A percentile compares a stretch with the other conserved stretches of the same genome.
These are phyloP conservation scores for Rhinolophus sinicus DNA, from an alignment of 2,113 vertebrate genomes.

Conservation along the genomic window DNA sequence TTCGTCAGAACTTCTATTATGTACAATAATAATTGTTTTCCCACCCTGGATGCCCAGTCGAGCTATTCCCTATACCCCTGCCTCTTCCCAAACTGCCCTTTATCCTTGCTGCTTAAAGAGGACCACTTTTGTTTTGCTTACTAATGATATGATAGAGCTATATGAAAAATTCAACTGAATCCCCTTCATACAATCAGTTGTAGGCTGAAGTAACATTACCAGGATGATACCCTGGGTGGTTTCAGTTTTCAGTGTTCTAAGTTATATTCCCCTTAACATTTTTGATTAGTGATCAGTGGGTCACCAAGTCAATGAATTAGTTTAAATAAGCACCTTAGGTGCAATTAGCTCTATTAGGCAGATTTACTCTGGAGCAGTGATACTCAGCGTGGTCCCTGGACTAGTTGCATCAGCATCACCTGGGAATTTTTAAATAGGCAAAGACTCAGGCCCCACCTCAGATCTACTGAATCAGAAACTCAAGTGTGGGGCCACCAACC, in stretches of 20 bases:
- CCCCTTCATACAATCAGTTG: conserved; percentile 22
- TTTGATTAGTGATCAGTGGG: conserved; percentile 36
- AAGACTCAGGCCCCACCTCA: not conserved
- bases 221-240: conserved; percentile 6
- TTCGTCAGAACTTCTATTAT: conserved; percentile 70
- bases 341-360: conserved; percentile 37
- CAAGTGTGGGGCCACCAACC: not conserved
- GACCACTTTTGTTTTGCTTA: conserved; percentile 44
- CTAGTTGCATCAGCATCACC: not conserved
- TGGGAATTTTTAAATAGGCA: not conserved
- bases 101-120: conserved; percentile 45
- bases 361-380: conserved; percentile 25
- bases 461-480: conserved; percentile 30
- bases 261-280: not conserved
- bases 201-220: conserved; percentile 42
- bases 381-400: not conserved
- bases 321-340: conserved; percentile 37
- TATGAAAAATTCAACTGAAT: conserved; percentile 46
- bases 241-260: conserved; percentile 44
- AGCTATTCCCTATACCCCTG: conserved; percentile 36
- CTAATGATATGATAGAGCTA: not conserved
- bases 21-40: conserved; percentile 72
- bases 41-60: not conserved
- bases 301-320: conserved; percentile 12
- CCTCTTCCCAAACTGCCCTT: conserved; percentile 48